Base-by-base conservation (phyloP, 2,797 vertebrate genomes). In the Ctenopoma multispine region DNA sequence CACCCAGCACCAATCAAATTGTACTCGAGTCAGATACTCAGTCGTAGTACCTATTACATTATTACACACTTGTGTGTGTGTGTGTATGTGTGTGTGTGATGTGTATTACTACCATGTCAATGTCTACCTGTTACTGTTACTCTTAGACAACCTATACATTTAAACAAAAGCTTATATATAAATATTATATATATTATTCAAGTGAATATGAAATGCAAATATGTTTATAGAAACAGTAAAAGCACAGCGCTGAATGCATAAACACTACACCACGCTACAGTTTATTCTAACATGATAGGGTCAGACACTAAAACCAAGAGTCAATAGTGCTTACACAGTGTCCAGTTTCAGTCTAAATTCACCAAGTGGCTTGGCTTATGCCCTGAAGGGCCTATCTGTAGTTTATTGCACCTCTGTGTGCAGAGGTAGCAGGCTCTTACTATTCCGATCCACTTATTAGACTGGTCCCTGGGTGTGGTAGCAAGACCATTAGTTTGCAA, bases 391-490 rank as follows among this genome's bases (percentile, higher is more conserved):
- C 79, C 79, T 18, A 71, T 59, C 73, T 7, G 57, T 80, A 48
- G 70, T 87, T 92, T 89, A 90, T 85, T 85, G 79, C 31, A 20
- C 78, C 70, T 81, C 41, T 47, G 77, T 80, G 87, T 87, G 88
- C 82, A 81, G 82, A 82, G 69, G 85, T 77, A 83, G 87, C 73
- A 77, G 38, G 73, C 76, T 74, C 69, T 88, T 86, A 84, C 90
- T 90, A 88, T 86, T 91, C 79, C 41, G 15, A 87, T 87, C 73
- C 73, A 77, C 80, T 86, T 85, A 89, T 88, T 87, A 84, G 81
- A 79, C 83, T 43, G 61, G 79, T 91, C 89, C 85, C 88, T 58
- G 63, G 82, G 51, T 83, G 75, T 60, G 67, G 64, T 77, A 72
- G 81, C 64, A 65, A 72, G 71, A 59, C 72, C 64, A 68, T 62